These are phyloP conservation scores for Lamprotornis superbus DNA, from an alignment of 2,113 vertebrate species.

Conservation along the genomic window DNA sequence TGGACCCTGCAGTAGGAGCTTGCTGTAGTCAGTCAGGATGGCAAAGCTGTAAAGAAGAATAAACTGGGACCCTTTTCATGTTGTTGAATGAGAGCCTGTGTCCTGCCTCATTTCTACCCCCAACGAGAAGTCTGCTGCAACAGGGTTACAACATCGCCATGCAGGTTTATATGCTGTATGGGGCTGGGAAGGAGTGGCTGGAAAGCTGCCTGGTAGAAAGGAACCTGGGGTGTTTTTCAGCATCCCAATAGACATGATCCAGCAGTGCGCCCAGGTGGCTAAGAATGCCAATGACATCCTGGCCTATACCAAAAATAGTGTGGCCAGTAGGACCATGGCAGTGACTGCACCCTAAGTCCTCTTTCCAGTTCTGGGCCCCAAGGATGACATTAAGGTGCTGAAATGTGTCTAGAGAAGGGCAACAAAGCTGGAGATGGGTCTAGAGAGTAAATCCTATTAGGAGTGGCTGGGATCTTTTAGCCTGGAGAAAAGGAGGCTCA, in stretches of 20 bases:
- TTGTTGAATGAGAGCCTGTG: too few relatives aligned
- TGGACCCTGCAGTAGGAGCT: too few relatives aligned
- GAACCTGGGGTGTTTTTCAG: neutral
- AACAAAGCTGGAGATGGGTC: neutral
- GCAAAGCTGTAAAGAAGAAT: too few relatives aligned
- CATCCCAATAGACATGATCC: neutral
- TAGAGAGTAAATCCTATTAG: neutral
- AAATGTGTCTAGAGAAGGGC: neutral
- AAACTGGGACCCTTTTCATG: too few relatives aligned
- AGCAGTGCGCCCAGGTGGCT: neutral
- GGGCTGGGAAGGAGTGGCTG: neutral
- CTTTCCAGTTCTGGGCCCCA: neutral
- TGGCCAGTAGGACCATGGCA: neutral
- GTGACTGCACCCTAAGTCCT: neutral
- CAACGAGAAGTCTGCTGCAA: too few relatives aligned
- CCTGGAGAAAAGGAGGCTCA: neutral
- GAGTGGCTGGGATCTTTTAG: neutral
- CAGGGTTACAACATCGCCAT: neutral
- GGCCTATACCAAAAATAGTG: neutral
- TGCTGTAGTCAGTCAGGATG: too few relatives aligned
- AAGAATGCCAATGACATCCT: neutral
- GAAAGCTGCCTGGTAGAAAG: neutral
- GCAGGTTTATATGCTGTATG: accelerated
- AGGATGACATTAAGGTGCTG: neutral
- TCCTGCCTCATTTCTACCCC: too few relatives aligned